phyloP scores from a whole-genome alignment of 2,113 vertebrate genomes.

The Ophthalmolycus amberensis region DNA sequence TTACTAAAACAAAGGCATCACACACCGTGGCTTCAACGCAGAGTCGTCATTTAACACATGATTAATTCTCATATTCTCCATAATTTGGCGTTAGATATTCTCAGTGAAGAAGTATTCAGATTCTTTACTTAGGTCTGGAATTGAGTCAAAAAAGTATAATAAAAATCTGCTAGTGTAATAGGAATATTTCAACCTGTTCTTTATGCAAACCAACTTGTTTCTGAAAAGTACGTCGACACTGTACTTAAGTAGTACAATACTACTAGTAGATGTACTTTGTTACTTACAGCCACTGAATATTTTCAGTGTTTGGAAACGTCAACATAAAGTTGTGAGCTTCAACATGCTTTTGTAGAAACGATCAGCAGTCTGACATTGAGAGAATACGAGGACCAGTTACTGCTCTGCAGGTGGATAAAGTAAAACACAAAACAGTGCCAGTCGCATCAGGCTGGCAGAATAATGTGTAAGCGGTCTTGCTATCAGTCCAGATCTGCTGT shows the following conservation, averaged over 20 bases:
- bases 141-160: neutral
- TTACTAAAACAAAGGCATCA: conserved; percentile 22
- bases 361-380: neutral
- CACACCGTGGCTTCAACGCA: neutral
- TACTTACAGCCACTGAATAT: neutral
- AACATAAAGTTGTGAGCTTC: neutral
- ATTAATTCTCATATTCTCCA: neutral
- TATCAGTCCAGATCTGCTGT: conserved; percentile 62
- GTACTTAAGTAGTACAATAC: neutral
- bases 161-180: neutral
- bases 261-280: neutral
- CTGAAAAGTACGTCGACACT: neutral
- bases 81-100: neutral
- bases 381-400: neutral
- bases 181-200: neutral
- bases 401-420: neutral
- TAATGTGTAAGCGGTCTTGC: conserved; percentile 13
- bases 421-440: neutral
- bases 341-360: neutral
- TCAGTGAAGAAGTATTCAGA: neutral
- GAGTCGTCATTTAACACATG: neutral
- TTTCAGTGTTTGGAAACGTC: neutral
- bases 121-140: neutral
- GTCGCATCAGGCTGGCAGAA: conserved; percentile 4
- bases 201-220: neutral